phyloP scores from a whole-genome alignment of 2,113 vertebrate genomes.

The Cyanistes caeruleus region DNA sequence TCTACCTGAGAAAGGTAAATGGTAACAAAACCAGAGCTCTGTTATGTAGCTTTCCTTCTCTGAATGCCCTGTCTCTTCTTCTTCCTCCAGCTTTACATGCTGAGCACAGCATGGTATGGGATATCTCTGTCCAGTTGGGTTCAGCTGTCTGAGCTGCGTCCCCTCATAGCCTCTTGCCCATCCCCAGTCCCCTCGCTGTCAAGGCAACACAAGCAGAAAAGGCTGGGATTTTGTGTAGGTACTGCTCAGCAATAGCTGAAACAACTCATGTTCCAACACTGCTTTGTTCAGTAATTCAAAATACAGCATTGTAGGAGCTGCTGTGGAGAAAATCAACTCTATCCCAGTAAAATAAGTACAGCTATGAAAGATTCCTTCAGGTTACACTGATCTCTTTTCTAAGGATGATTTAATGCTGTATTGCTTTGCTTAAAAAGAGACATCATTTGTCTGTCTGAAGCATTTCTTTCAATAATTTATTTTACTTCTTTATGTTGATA shows the following conservation, averaged over 20 bases:
- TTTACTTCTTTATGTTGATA: not conserved
- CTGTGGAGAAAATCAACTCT: not conserved
- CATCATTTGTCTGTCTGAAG: not conserved
- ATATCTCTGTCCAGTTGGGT: not conserved
- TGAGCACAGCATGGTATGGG: accelerated
- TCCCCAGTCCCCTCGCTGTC: accelerated
- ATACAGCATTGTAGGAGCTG: accelerated
- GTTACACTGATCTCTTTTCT: not conserved
- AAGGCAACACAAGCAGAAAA: not conserved
- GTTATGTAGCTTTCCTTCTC: not conserved
- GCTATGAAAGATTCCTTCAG: not conserved
- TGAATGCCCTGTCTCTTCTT: not conserved
- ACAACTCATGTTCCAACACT: not conserved
- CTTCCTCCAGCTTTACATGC: not conserved
- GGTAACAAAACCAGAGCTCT: not conserved
- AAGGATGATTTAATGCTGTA: not conserved
- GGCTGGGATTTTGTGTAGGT: accelerated
- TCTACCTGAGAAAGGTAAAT: not conserved
- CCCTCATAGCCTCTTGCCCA: not conserved
- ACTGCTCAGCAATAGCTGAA: not conserved
- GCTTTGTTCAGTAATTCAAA: not conserved
- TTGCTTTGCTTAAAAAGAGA: not conserved
- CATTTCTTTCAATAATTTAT: not conserved
- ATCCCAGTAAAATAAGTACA: not conserved
- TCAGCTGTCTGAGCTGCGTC: not conserved